Evolutionary conservation across 2,888 invertebrate genomes (phyloP), one percentile per base, ranked within the genome.

Genomic region (Heliconius hortense): DNA sequence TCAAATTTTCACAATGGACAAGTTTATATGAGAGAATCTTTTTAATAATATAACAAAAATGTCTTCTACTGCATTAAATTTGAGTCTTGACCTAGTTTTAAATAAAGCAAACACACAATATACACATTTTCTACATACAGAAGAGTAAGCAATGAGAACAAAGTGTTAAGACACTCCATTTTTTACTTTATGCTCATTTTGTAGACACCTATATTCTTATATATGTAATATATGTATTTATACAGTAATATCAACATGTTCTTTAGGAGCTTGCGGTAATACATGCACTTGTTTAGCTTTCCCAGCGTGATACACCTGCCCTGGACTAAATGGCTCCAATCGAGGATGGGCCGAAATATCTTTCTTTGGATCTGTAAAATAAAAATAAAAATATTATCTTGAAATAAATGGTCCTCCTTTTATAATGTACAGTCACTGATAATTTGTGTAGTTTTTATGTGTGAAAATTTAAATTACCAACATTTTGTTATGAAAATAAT

Each of bases 261-360:
- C 93, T 67, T 92, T 92, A 3, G 90, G 85, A 53, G 87, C 84
- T 1, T 94, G 94, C 3, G 96, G 95, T 74, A 98, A 94, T 35
- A 99, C 98, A 85, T 98, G 98, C 48, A 98, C 96, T 90, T 98
- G 98, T 86, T 96, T 96, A 76, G 98, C 98, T 90, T 98, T 98
- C 81, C 98, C 98, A 79, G 96, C 96, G 89, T 98, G 98, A 92
- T 98, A 99, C 28, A 99, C 97, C 90, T 99, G 98, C 0, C 98
- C 98, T 0, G 97, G 96, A 85, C 96, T 96, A 91, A 98, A 98
- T 0, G 98, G 98, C 86, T 98, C 97, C 73, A 98, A 91, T 77
- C 97, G 95, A 0, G 98, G 97, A 84, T 97, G 97, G 0, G 95
- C 94, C 62, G 94, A 88, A 80, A 90, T 91, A 78, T 93, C 93